These are phyloP conservation scores for Parelbella ahira DNA, from an alignment of 2,888 invertebrate genomes.

Conservation along the genomic window DNA sequence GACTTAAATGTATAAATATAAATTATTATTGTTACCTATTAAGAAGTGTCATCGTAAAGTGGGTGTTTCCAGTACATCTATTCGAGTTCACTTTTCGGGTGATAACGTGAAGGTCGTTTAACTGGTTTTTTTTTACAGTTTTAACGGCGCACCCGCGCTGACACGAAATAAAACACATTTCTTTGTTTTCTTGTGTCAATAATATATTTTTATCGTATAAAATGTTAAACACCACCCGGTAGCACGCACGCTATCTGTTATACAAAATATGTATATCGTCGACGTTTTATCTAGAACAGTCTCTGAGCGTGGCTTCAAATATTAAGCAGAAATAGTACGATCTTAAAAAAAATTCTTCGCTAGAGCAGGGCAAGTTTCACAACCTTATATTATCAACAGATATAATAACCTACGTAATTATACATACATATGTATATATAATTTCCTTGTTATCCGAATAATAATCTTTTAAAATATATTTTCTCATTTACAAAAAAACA, in stretches of 20 bases:
- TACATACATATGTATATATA: no score
- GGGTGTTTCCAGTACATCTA: constrained; percentile 41
- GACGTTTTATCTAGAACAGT: no score
- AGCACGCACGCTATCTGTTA: no score
- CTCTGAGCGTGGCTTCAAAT: no score
- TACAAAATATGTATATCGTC: no score
- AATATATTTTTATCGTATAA: constrained; percentile 4
- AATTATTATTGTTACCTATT: no score
- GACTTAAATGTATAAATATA: no score
- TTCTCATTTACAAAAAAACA: constrained; percentile 5
- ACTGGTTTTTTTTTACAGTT: constrained; percentile 77
- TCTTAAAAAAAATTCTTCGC: no score
- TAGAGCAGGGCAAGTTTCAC: constrained; percentile 21
- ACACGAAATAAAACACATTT: constrained; percentile 28
- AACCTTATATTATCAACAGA: constrained; percentile 1
- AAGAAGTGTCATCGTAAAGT: constrained; percentile 41
- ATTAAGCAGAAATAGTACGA: no score
- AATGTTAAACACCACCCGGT: neutral
- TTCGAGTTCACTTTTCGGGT: constrained; percentile 59
- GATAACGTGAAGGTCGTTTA: constrained; percentile 65
- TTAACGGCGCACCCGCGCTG: constrained; percentile 59
- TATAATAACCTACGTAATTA: no score
- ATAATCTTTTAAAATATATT: neutral
- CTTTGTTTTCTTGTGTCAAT: constrained; percentile 23
- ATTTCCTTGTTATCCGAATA: neutral